phyloP scores from a whole-genome alignment of 92 coral and sea anemone genomes.

The Phenganax subtilis region DNA sequence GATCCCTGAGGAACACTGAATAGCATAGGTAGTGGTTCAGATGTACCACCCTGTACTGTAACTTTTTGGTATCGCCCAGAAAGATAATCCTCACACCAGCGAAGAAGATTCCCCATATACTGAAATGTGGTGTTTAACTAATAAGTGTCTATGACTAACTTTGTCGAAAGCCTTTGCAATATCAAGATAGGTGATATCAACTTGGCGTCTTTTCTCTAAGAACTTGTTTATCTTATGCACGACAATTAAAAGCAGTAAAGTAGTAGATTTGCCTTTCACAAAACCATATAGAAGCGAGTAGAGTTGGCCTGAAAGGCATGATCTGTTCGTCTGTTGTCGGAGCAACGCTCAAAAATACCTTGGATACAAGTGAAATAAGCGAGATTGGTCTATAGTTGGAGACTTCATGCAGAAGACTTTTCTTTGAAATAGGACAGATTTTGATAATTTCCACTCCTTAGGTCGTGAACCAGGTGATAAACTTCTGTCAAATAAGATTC shows the following conservation, averaged over 20 bases:
- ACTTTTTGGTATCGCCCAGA: conserved; percentile 3
- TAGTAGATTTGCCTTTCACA: conserved; percentile 37
- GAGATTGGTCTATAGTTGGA: conserved; percentile 47
- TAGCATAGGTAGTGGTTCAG: conserved; percentile 11
- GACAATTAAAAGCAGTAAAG: conserved; percentile 36
- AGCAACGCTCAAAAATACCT: conserved; percentile 36
- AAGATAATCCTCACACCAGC: conserved; percentile 18
- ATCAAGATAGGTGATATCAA: conserved; percentile 7
- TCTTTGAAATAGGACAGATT: conserved; percentile 40
- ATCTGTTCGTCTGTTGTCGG: conserved; percentile 30
- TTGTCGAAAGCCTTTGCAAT: conserved; percentile 23
- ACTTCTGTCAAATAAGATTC: background rate
- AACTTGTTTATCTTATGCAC: conserved; percentile 42
- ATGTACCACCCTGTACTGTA: conserved; percentile 21
- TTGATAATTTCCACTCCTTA: conserved; percentile 25
- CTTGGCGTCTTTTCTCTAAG: conserved; percentile 36
- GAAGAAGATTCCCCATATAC: background rate
- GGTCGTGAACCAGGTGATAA: conserved; percentile 19
- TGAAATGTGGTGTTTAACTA: background rate
- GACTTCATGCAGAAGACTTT: conserved; percentile 11
- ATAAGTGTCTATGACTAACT: conserved; percentile 7
- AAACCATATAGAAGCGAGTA: conserved; percentile 31
- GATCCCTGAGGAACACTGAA: conserved; percentile 37
- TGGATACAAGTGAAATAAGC: conserved; percentile 36
- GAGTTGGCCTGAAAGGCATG: conserved; percentile 21